Evolutionary conservation across 2,113 vertebrate species (phyloP).

Genomic region (Caranx melampygus): DNA sequence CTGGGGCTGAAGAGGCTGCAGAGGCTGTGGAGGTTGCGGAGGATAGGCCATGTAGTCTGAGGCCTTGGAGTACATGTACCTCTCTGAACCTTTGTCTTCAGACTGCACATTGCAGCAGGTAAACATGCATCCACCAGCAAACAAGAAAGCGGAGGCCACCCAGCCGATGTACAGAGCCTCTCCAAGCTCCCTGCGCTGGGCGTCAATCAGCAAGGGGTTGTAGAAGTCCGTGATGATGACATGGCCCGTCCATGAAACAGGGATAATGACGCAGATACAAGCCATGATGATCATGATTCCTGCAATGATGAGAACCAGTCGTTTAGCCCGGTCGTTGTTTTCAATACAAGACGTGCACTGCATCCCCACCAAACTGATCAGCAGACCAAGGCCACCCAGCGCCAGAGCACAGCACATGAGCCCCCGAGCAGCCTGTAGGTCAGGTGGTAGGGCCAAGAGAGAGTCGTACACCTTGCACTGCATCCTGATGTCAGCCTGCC

Average conservation of each 20-base stretch:
- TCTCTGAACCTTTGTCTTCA: slow-evolving; percentile 46
- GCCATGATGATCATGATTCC: slow-evolving; percentile 80
- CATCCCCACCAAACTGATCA: slow-evolving; percentile 85
- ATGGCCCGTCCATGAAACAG: slow-evolving; percentile 84
- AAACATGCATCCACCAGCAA: slow-evolving; percentile 83
- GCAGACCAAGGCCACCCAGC: slow-evolving; percentile 81
- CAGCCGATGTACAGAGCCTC: slow-evolving; percentile 87
- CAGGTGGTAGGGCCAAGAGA: slow-evolving; percentile 85
- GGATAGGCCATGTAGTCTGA: slow-evolving; percentile 71
- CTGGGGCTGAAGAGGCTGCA: slow-evolving; percentile 62
- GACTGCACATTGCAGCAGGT: slow-evolving; percentile 74
- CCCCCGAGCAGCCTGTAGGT: slow-evolving; percentile 87
- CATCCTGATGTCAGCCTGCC: slow-evolving; percentile 86
- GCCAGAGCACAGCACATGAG: slow-evolving; percentile 88
- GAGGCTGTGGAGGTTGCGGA: slow-evolving; percentile 68
- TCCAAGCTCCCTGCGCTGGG: slow-evolving; percentile 85
- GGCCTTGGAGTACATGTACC: slow-evolving; percentile 68
- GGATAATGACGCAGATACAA: slow-evolving; percentile 80
- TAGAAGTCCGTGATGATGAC: slow-evolving; percentile 86
- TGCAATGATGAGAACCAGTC: slow-evolving; percentile 76
- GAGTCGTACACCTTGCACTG: slow-evolving; percentile 93
- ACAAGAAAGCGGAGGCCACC: slow-evolving; percentile 81
- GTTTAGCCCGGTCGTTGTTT: slow-evolving; percentile 77
- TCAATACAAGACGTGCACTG: slow-evolving; percentile 83
- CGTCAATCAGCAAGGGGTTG: slow-evolving; percentile 82